phyloP scores from a whole-genome alignment of 30 jellyfish, hydroid and myxozoan species.

The Aurelia sp. region DNA sequence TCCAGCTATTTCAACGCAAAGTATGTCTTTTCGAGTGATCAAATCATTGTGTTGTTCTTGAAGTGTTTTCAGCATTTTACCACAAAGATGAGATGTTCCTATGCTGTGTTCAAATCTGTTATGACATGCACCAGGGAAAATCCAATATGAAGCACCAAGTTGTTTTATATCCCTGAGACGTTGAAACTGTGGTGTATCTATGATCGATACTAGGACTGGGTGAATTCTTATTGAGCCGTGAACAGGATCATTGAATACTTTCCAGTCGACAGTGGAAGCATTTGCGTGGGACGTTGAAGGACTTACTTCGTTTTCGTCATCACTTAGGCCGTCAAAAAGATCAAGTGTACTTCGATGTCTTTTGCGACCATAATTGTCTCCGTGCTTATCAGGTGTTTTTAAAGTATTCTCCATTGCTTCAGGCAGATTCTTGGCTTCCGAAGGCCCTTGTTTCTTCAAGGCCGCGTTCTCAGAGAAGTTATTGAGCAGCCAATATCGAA shows the following conservation, averaged over 20 bases:
- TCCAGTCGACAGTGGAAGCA: slow-evolving; percentile 32
- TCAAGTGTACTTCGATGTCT: background rate
- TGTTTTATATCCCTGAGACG: slow-evolving; percentile 80
- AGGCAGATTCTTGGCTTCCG: no score
- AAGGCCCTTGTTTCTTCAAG: no score
- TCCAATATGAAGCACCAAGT: slow-evolving; percentile 85
- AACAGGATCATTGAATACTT: slow-evolving; percentile 66
- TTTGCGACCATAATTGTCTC: background rate
- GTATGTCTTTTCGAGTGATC: slow-evolving; percentile 51
- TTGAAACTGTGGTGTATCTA: slow-evolving; percentile 86
- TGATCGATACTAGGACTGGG: slow-evolving; percentile 53
- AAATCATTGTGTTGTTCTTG: slow-evolving; percentile 12
- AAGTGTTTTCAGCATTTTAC: slow-evolving; percentile 47
- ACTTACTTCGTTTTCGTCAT: background rate
- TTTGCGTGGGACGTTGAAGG: background rate
- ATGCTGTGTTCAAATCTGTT: slow-evolving; percentile 88
- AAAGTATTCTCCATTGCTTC: no score
- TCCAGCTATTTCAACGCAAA: slow-evolving; percentile 84
- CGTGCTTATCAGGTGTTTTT: no score
- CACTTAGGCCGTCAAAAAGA: background rate
- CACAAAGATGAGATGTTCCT: slow-evolving; percentile 81
- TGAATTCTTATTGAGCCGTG: slow-evolving; percentile 79
- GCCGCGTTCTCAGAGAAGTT: no score
- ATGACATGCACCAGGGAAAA: slow-evolving; percentile 81
- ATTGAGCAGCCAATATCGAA: no score